phyloP scores from a whole-genome alignment of 2,113 vertebrate genomes.

The Panurus biarmicus region DNA sequence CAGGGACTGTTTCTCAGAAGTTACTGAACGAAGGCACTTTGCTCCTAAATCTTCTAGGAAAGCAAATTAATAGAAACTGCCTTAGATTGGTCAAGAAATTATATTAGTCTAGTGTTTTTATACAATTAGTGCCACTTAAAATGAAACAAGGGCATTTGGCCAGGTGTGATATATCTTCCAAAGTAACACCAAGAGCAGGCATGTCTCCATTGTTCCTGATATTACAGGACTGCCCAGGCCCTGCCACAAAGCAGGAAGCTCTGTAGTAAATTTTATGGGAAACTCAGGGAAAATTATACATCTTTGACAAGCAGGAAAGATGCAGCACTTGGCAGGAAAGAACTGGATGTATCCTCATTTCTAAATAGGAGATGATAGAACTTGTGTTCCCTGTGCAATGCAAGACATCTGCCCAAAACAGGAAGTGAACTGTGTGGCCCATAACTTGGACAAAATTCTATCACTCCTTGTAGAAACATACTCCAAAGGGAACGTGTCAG shows the following conservation, averaged over 20 bases:
- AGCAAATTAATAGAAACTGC: not conserved
- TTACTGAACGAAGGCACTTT: not conserved
- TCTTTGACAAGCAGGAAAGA: not conserved
- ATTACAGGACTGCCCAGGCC: too few relatives aligned
- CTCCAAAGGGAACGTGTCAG: not conserved
- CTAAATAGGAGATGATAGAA: not conserved
- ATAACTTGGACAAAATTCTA: not conserved
- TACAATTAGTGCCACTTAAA: not conserved
- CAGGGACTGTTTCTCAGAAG: not conserved
- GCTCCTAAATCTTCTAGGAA: not conserved
- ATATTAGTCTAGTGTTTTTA: not conserved
- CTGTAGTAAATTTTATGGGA: not conserved
- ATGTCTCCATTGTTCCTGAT: not conserved
- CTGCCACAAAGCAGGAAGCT: not conserved
- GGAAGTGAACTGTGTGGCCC: not conserved
- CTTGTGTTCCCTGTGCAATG: not conserved
- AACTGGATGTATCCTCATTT: not conserved
- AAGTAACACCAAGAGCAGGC: not conserved
- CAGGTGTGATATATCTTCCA: not conserved
- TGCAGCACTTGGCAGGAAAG: not conserved
- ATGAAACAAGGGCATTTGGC: not conserved
- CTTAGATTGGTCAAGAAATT: not conserved
- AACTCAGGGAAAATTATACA: not conserved
- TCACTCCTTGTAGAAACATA: not conserved
- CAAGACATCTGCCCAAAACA: not conserved